phyloP scores from a whole-genome alignment of 2,797 vertebrate genomes.

The Meda fulgida region DNA sequence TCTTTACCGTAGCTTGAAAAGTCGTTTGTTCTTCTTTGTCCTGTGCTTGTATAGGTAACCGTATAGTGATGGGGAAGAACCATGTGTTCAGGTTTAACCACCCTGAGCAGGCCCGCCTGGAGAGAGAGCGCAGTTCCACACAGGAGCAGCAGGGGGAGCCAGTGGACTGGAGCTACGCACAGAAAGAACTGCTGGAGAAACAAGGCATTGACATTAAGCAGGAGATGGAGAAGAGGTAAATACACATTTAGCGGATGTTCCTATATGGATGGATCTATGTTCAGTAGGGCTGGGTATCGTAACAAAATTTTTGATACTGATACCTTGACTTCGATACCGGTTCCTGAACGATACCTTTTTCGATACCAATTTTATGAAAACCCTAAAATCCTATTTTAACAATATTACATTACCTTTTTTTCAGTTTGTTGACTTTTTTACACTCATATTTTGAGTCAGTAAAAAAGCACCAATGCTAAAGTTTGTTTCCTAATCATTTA shows the following conservation, averaged over 20 bases:
- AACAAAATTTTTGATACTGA: too few relatives aligned
- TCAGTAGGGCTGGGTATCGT: too few relatives aligned
- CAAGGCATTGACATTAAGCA: constrained; percentile 90
- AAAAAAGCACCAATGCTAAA: too few relatives aligned
- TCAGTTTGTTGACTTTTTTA: too few relatives aligned
- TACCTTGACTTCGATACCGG: too few relatives aligned
- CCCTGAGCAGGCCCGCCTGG: constrained; percentile 85
- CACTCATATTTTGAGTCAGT: too few relatives aligned
- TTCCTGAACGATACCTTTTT: too few relatives aligned
- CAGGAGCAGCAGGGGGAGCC: constrained; percentile 87
- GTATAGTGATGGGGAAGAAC: constrained; percentile 89
- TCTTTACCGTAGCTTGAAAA: neutral
- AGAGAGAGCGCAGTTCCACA: constrained; percentile 84
- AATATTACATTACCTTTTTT: too few relatives aligned
- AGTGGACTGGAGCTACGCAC: constrained; percentile 87
- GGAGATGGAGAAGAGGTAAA: constrained; percentile 88
- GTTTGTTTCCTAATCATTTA: too few relatives aligned
- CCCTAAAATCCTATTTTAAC: too few relatives aligned
- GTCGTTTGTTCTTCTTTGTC: neutral
- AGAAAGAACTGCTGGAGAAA: constrained; percentile 86
- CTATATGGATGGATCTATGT: neutral
- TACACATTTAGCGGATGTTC: neutral
- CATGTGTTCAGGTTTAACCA: constrained; percentile 89
- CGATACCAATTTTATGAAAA: too few relatives aligned
- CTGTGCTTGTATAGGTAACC: constrained; percentile 76